Evolutionary conservation across 2,113 vertebrate genomes (phyloP).

Genomic region (Rhadina sibilatrix): DNA sequence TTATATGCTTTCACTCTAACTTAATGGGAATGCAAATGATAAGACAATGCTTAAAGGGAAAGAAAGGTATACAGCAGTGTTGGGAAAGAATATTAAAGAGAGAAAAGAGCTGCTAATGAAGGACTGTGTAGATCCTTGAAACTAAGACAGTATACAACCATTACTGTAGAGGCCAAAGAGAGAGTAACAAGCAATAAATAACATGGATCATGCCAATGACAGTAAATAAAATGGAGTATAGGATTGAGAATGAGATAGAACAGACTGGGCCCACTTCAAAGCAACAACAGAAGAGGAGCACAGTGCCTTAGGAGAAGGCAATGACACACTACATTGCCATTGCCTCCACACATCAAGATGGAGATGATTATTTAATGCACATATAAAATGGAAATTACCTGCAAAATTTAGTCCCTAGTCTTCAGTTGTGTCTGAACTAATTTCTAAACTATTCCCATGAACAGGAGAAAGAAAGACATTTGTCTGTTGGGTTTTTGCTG

Average conservation of each 20-base stretch:
- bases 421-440: not conserved
- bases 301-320: slow-evolving; percentile 17
- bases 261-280: slow-evolving; percentile 5
- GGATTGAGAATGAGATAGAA: not conserved
- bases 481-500: not conserved
- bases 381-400: not conserved
- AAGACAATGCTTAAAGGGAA: slow-evolving; percentile 12
- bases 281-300: not conserved
- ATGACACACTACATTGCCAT: not conserved
- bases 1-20: slow-evolving; percentile 19
- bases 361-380: not conserved
- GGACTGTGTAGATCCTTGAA: not conserved
- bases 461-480: not conserved
- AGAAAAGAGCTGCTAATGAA: slow-evolving; percentile 39
- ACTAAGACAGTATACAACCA: not conserved
- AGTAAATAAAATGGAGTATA: slow-evolving; percentile 12
- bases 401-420: not conserved
- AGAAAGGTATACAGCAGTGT: not conserved
- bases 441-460: not conserved
- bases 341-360: not conserved
- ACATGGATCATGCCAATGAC: slow-evolving; percentile 1
- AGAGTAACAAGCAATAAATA: slow-evolving; percentile 33
- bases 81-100: slow-evolving; percentile 3
- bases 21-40: slow-evolving; percentile 32
- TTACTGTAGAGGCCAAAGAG: slow-evolving; percentile 18